Conservation (phyloP, 1,140 invertebrate genomes). For the Bombus pascuorum region DNA sequence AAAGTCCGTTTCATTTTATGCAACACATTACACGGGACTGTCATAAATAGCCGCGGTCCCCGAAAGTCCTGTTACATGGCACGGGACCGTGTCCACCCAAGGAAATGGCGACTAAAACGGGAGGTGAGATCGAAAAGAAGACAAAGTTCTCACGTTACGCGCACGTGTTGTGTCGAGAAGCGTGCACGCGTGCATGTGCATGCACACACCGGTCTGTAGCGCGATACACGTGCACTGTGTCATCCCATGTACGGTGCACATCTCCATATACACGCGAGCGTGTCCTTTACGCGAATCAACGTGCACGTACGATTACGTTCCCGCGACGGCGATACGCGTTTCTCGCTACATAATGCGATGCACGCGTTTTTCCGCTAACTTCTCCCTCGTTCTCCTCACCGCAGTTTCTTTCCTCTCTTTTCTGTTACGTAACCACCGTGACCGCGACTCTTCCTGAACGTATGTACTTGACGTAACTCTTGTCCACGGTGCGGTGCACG, state of each 20-base stretch:
- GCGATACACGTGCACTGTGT: conserved; percentile 46
- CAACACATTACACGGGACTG: conserved; percentile 42
- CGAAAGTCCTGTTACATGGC: conserved; percentile 42
- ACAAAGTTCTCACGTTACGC: conserved; percentile 52
- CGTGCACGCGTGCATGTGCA: neutral
- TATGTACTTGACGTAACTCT: conserved; percentile 70
- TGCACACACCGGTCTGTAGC: neutral
- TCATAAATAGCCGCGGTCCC: conserved; percentile 40
- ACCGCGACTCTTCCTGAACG: conserved; percentile 69
- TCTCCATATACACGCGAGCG: conserved; percentile 7
- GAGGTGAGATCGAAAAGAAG: conserved; percentile 52
- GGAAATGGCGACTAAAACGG: conserved; percentile 45
- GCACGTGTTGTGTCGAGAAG: conserved; percentile 31
- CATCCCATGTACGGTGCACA: conserved; percentile 29
- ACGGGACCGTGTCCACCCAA: conserved; percentile 20
- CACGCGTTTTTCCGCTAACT: conserved; percentile 63
- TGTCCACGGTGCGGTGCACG: conserved; percentile 63
- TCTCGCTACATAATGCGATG: conserved; percentile 69
- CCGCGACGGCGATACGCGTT: conserved; percentile 45
- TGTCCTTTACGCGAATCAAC: neutral
- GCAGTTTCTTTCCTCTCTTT: neutral
- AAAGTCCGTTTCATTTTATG: conserved; percentile 40
- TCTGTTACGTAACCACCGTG: conserved; percentile 64
- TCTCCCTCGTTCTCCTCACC: neutral
- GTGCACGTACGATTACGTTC: conserved; percentile 36